Percentiles rank a stretch among this genome's conserved stretches.
Evolutionary conservation across 2,113 vertebrate species (phyloP).

Genomic region (Romanogobio albipinnatus): DNA sequence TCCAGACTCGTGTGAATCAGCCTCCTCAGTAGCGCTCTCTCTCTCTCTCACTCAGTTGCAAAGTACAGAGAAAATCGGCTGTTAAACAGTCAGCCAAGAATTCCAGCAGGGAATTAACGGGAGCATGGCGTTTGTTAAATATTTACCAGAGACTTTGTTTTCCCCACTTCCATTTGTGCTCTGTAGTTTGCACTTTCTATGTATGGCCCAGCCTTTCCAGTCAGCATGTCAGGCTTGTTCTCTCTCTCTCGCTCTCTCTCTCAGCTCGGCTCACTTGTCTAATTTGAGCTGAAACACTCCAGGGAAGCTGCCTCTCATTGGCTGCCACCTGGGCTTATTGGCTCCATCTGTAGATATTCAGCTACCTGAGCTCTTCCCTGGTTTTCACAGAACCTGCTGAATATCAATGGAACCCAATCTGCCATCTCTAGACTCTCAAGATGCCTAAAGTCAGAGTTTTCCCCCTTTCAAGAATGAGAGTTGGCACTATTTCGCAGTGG

Average conservation of each 20-base stretch:
- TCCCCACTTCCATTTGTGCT: conserved; percentile 22
- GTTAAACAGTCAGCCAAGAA: conserved; percentile 19
- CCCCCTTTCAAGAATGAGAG: neutral
- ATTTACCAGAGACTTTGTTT: conserved; percentile 49
- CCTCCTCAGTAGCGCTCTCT: neutral
- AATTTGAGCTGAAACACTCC: conserved; percentile 14
- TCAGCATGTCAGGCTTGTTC: neutral
- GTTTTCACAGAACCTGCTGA: conserved; percentile 12
- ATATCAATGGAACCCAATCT: conserved; percentile 16
- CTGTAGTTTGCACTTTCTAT: conserved; percentile 31
- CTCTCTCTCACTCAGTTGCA: neutral
- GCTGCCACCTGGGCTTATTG: conserved; percentile 42
- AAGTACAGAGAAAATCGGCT: conserved; percentile 19
- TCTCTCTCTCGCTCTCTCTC: neutral
- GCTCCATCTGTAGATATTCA: conserved; percentile 9
- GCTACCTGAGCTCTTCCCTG: neutral
- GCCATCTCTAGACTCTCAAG: neutral
- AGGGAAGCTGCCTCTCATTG: conserved; percentile 27
- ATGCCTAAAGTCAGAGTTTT: neutral
- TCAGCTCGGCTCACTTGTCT: conserved; percentile 1
- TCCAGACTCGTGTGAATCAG: neutral
- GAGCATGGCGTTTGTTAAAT: conserved; percentile 45
- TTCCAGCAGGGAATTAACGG: conserved; percentile 35
- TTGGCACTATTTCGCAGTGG: neutral
- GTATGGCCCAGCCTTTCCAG: neutral